Base-by-base conservation (phyloP, 2,113 vertebrate species). In the Nycticebus coucang region DNA sequence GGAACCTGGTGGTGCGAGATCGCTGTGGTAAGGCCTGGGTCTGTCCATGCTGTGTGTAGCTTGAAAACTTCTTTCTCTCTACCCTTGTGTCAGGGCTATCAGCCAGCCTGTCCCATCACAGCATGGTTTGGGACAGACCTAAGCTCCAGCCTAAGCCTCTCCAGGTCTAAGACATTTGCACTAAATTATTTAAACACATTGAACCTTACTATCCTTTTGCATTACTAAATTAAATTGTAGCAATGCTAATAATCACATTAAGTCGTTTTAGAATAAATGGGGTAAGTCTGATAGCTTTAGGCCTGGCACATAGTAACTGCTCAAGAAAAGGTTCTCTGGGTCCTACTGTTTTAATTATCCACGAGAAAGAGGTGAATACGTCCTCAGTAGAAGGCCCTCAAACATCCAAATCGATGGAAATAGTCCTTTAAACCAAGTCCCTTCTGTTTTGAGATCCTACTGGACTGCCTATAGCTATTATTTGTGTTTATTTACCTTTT, bases 1-100 rank as follows among this genome's bases (percentile, higher is more conserved):
- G 98, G 79, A 99, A 99, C 96, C 98, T 99, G 93, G 99, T 99
- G 64, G 97, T 99, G 98, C 98, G 99, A 88, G 98, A 99, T 96
- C 99, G 99, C 72, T 99, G 99, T 10, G 99, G 99, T 99, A 98
- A 98, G 98, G 72, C 26, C 14, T 19, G 45, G 53, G 7, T 10
- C 53, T 18, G 33, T 13, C 11, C 1, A 10, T 0, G 0, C 2
- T 26, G 0, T 80, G 1, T 1, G 30, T 33, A 24, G 26, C 64
- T 26, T 17, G 17, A 6, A 21, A 4, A 8, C 14, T 5, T 26
- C 9, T 3, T 6, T 18, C 35, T 72, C 6, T 66, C 64, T 7
- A 0, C 33, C 30, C 62, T 75, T 19, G 18, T 17, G 4, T 24
- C 22, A 13, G 35, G 1, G 13, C 10, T 22, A 14, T 18, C 7